phyloP scores from a whole-genome alignment of 2,888 invertebrate genomes.

The Cheilosia impressa region DNA sequence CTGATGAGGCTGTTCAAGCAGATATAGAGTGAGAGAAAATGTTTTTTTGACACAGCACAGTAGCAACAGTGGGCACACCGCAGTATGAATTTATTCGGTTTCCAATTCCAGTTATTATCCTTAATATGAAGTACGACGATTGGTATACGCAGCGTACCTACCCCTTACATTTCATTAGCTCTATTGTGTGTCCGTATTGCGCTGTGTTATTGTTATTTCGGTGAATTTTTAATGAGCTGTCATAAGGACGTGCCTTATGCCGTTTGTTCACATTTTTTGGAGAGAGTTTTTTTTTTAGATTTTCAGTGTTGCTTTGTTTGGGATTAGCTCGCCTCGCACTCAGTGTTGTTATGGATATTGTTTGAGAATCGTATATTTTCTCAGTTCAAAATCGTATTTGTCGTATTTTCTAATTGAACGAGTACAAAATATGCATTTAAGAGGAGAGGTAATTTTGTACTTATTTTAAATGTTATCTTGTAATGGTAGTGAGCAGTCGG shows the following conservation, averaged over 20 bases:
- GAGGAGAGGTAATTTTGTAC: no score
- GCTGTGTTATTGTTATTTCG: conserved; percentile 60
- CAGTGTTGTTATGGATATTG: no score
- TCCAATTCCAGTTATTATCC: conserved; percentile 63
- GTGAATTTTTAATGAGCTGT: conserved; percentile 75
- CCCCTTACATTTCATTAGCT: conserved; percentile 62
- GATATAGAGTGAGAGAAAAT: conserved; percentile 1
- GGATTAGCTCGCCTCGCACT: conserved; percentile 40
- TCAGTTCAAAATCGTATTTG: no score
- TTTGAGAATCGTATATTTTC: no score
- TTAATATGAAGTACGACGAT: conserved; percentile 45
- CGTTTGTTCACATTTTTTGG: conserved; percentile 16
- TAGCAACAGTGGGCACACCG: conserved; percentile 41
- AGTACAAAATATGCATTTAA: no score
- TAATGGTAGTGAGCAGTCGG: no score
- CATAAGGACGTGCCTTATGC: conserved; percentile 61
- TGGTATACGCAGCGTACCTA: conserved; percentile 21
- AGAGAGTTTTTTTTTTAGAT: conserved; percentile 17
- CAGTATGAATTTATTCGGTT: conserved; percentile 37
- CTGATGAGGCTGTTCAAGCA: conserved; percentile 35
- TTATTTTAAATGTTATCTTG: no score
- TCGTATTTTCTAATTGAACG: no score
- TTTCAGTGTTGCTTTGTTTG: conserved; percentile 45
- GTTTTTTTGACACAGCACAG: conserved; percentile 37
- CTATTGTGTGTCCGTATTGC: conserved; percentile 50